Percentiles rank a stretch among this genome's conserved stretches.
Evolutionary conservation across 2,888 invertebrate genomes (phyloP).

Genomic region (Sisyra terminalis): DNA sequence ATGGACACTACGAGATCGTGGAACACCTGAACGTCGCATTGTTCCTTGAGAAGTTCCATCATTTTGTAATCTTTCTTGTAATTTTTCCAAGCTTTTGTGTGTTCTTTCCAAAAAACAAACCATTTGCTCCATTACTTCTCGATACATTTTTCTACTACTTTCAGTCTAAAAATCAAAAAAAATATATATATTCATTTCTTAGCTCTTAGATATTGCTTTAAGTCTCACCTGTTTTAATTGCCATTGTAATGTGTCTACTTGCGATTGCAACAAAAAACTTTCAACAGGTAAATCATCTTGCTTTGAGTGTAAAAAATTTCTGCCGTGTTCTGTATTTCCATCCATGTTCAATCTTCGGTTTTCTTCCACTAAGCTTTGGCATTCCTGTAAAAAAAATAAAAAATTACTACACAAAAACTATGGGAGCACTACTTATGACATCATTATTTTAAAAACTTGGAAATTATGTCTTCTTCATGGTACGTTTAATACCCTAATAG

Average conservation of each 20-base stretch:
- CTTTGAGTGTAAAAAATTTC: constrained; percentile 14
- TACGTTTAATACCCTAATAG: too few species aligned
- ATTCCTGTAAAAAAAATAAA: constrained; percentile 24
- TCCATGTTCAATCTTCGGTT: constrained; percentile 24
- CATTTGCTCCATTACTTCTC: constrained; percentile 53
- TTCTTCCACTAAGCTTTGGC: constrained; percentile 26
- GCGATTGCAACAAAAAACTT: constrained; percentile 43
- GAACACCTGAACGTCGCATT: constrained; percentile 26
- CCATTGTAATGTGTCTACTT: constrained; percentile 54
- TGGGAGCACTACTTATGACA: too few species aligned
- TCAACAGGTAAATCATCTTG: constrained; percentile 32
- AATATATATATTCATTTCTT: neutral
- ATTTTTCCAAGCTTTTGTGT: constrained; percentile 42
- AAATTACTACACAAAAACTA: too few species aligned
- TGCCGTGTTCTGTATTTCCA: neutral
- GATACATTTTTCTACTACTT: constrained; percentile 54
- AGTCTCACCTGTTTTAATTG: constrained; percentile 49
- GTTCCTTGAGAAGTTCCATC: constrained; percentile 14
- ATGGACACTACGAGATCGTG: constrained; percentile 35
- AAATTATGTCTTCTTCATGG: too few species aligned
- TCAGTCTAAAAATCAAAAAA: constrained; percentile 43
- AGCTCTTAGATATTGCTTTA: too few species aligned
- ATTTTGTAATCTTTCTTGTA: constrained; percentile 24
- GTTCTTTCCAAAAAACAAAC: constrained; percentile 50
- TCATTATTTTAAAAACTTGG: too few species aligned